These are phyloP conservation scores for Parus major DNA, from an alignment of 2,113 vertebrate species.

Conservation along the genomic window DNA sequence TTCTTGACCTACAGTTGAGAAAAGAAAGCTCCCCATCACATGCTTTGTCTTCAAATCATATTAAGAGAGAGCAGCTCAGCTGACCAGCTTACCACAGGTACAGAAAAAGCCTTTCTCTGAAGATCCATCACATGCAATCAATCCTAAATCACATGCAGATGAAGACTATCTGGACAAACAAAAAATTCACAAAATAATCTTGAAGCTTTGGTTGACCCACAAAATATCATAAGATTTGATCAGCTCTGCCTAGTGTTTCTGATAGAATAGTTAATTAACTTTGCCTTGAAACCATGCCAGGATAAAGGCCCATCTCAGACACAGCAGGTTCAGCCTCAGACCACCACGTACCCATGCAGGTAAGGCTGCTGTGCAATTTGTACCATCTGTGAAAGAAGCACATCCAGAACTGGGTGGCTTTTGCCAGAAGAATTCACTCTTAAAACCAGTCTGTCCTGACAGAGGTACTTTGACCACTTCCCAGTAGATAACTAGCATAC, in stretches of 20 bases:
- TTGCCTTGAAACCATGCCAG: neutral
- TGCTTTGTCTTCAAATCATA: neutral
- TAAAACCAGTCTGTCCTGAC: neutral
- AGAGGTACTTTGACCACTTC: neutral
- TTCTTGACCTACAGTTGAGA: neutral
- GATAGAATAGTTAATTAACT: neutral
- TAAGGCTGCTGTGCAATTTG: neutral
- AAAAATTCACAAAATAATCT: neutral
- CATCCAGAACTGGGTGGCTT: neutral
- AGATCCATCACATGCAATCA: neutral
- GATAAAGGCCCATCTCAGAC: neutral
- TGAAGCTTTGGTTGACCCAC: neutral
- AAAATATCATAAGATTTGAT: neutral
- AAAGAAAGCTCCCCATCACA: neutral
- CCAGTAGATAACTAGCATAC: neutral
- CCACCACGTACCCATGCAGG: rapidly evolving
- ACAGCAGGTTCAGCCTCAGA: neutral
- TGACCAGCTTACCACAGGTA: neutral
- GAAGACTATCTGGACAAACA: neutral
- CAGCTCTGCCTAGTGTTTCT: neutral
- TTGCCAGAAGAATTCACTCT: neutral
- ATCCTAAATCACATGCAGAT: neutral
- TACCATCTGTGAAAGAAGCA: neutral
- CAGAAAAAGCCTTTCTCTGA: neutral
- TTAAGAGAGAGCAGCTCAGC: neutral